A percentile compares a stretch with the other conserved stretches of the same genome.
Conservation (phyloP, 2,888 invertebrate species). For the Pandemis heparana region DNA sequence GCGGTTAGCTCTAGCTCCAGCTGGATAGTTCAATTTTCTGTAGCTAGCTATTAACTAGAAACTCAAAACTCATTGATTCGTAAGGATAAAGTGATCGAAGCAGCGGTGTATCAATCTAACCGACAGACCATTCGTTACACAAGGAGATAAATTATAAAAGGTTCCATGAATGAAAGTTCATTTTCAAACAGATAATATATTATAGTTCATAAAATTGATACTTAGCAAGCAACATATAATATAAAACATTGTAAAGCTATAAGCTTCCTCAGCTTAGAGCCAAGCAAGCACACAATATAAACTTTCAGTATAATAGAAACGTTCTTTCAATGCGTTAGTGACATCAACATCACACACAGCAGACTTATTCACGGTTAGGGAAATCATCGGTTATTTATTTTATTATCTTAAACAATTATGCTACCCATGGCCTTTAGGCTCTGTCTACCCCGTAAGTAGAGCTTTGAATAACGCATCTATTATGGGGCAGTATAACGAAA, state of each 20-base stretch:
- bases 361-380: neutral
- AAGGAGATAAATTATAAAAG: too few relatives aligned
- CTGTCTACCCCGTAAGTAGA: too few relatives aligned
- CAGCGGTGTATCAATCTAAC: too few relatives aligned
- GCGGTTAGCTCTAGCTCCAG: too few relatives aligned
- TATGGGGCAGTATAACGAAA: neutral
- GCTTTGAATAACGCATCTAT: neutral
- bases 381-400: too few relatives aligned
- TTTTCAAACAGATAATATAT: slow-evolving; percentile 17
- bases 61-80: too few relatives aligned
- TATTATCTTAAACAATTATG: neutral
- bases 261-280: slow-evolving; percentile 11
- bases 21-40: too few relatives aligned
- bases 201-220: slow-evolving; percentile 20
- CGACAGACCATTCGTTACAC: too few relatives aligned
- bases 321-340: neutral
- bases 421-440: too few relatives aligned
- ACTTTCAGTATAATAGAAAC: neutral
- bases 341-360: neutral
- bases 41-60: too few relatives aligned
- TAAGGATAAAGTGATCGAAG: too few relatives aligned
- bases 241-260: neutral
- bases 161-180: neutral
- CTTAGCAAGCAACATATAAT: slow-evolving; percentile 20
- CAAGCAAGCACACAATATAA: slow-evolving; percentile 2